These are phyloP conservation scores for Heteromurus nitidus DNA, from an alignment of 2,888 invertebrate genomes.

Conservation along the genomic window DNA sequence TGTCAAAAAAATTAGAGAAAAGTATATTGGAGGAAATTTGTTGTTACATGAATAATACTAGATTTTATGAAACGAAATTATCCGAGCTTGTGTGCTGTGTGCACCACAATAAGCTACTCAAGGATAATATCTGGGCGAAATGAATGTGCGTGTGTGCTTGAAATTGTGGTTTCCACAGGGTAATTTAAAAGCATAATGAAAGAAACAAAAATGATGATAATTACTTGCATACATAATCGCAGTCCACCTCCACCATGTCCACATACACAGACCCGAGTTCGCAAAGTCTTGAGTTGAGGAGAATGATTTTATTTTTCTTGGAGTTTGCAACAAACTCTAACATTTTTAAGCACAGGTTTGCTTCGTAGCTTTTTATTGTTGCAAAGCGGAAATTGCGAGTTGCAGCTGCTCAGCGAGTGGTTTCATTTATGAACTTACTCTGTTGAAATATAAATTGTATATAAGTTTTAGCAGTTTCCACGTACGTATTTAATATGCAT, in stretches of 20 bases:
- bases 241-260: neutral
- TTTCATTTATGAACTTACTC: no score
- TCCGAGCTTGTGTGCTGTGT: no score
- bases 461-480: no score
- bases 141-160: neutral
- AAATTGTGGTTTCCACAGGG: conserved; percentile 2
- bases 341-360: neutral
- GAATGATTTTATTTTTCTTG: neutral
- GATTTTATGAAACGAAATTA: neutral
- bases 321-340: neutral
- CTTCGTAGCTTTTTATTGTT: no score
- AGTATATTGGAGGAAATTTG: no score
- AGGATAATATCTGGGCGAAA: neutral
- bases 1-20: no score
- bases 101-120: no score
- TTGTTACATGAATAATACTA: no score
- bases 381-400: neutral
- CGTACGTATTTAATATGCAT: neutral
- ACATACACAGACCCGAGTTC: neutral
- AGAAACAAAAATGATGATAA: neutral
- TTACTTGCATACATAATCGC: neutral
- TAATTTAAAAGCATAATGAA: neutral
- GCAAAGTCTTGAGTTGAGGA: neutral
- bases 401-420: no score
- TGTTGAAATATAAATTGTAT: no score